A percentile compares a stretch with the other conserved stretches of the same genome.
These are phyloP conservation scores for Scotopteryx bipunctaria DNA, from an alignment of 2,888 invertebrate genomes.

Conservation along the genomic window DNA sequence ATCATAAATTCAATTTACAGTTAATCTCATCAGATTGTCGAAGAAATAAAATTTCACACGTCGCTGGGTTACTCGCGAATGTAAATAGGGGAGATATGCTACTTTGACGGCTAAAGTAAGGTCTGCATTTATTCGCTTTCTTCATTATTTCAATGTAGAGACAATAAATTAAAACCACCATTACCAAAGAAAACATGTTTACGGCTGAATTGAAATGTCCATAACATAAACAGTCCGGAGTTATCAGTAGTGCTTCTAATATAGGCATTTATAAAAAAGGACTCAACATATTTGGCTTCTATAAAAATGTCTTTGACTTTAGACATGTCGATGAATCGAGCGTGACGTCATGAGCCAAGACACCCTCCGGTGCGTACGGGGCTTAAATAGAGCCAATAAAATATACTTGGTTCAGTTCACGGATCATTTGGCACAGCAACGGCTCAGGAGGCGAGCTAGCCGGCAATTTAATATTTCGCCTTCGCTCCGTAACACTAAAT, in stretches of 20 bases:
- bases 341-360: slow-evolving; percentile 14
- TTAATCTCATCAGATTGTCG: slow-evolving; percentile 82
- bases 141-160: too few species aligned
- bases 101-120: slow-evolving; percentile 11
- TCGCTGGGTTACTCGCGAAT: slow-evolving; percentile 70
- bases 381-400: slow-evolving; percentile 54
- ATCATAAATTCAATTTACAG: slow-evolving; percentile 82
- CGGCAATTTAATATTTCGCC: slow-evolving; percentile 66
- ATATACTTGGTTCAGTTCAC: slow-evolving; percentile 65
- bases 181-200: too few species aligned
- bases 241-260: too few species aligned
- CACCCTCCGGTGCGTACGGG: slow-evolving; percentile 30
- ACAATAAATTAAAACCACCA: too few species aligned
- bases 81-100: slow-evolving; percentile 59
- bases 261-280: too few species aligned
- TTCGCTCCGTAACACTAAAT: slow-evolving; percentile 49
- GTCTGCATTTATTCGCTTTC: not conserved
- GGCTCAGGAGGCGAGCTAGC: slow-evolving; percentile 16
- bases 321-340: not conserved
- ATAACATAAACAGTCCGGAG: too few species aligned
- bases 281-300: not conserved
- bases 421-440: slow-evolving; percentile 62
- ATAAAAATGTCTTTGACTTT: not conserved
- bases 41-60: slow-evolving; percentile 82
- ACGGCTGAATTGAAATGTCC: too few species aligned